Percentiles rank a stretch among this genome's conserved stretches.
Evolutionary conservation across 2,888 invertebrate genomes (phyloP).

Genomic region (Dasysyrphus albostriatus): DNA sequence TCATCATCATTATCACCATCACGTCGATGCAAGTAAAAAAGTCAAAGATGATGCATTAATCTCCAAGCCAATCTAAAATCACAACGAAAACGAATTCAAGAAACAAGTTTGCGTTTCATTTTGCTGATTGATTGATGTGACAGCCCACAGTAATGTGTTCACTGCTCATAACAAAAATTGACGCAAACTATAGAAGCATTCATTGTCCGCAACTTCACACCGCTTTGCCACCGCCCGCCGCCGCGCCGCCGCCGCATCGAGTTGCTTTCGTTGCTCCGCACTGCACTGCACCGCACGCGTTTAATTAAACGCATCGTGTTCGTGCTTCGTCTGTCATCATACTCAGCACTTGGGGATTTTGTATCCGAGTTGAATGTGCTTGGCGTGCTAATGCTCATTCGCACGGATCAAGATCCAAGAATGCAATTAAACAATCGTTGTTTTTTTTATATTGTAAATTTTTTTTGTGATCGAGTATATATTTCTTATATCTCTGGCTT

Average conservation of each 20-base stretch:
- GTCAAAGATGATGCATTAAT: slow-evolving; percentile 17
- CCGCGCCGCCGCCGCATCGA: neutral
- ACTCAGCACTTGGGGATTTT: slow-evolving; percentile 48
- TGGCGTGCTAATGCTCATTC: slow-evolving; percentile 68
- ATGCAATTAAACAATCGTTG: slow-evolving; percentile 61
- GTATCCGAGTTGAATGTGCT: slow-evolving; percentile 74
- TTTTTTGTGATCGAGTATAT: slow-evolving; percentile 22
- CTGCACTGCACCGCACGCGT: slow-evolving; percentile 49
- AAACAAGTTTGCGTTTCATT: slow-evolving; percentile 58
- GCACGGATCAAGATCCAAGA: slow-evolving; percentile 69
- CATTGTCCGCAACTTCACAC: slow-evolving; percentile 27
- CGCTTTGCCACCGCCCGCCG: too few species aligned
- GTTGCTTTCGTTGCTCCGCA: neutral
- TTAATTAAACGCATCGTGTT: slow-evolving; percentile 68
- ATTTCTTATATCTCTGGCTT: slow-evolving; percentile 50
- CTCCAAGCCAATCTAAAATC: slow-evolving; percentile 18
- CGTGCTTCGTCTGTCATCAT: slow-evolving; percentile 56
- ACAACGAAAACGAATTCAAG: slow-evolving; percentile 48
- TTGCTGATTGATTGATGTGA: slow-evolving; percentile 70
- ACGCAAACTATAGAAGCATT: slow-evolving; percentile 47
- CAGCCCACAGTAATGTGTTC: slow-evolving; percentile 56
- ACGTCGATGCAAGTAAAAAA: slow-evolving; percentile 4
- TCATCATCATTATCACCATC: slow-evolving; percentile 7
- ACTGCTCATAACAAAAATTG: slow-evolving; percentile 37
- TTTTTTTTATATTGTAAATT: slow-evolving; percentile 26